Conservation (phyloP, 2,113 vertebrate genomes). For the Myotis brandtii region DNA sequence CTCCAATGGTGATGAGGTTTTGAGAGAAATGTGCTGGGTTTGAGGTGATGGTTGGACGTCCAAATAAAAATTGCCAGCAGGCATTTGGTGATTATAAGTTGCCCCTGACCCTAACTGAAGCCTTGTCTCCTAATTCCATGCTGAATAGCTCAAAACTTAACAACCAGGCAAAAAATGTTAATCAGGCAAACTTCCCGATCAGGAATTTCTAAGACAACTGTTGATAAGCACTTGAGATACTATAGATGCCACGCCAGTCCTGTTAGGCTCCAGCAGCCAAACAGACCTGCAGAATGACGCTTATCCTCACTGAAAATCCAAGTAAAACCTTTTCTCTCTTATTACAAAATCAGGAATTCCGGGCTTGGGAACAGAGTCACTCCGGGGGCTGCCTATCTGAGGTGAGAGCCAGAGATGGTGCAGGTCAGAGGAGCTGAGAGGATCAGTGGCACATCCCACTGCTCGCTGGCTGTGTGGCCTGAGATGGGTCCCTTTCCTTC, state of each 20-base stretch:
- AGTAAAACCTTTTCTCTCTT: neutral
- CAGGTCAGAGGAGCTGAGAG: neutral
- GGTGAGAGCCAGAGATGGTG: neutral
- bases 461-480: neutral
- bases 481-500: neutral
- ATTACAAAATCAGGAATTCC: neutral
- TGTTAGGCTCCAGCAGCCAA: neutral
- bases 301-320: neutral
- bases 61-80: neutral
- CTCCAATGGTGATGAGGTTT: neutral
- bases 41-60: neutral
- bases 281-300: neutral
- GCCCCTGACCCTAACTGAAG: neutral
- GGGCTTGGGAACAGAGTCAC: neutral
- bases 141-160: neutral
- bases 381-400: neutral
- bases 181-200: neutral
- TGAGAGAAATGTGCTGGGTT: neutral
- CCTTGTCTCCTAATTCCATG: neutral
- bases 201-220: neutral
- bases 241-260: neutral
- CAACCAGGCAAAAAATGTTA: neutral
- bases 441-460: neutral
- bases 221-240: neutral
- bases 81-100: conserved; percentile 13